Percentiles rank a stretch among this genome's conserved stretches.
These are phyloP conservation scores for Rallus limicola DNA, from an alignment of 2,113 vertebrate genomes.

Conservation along the genomic window DNA sequence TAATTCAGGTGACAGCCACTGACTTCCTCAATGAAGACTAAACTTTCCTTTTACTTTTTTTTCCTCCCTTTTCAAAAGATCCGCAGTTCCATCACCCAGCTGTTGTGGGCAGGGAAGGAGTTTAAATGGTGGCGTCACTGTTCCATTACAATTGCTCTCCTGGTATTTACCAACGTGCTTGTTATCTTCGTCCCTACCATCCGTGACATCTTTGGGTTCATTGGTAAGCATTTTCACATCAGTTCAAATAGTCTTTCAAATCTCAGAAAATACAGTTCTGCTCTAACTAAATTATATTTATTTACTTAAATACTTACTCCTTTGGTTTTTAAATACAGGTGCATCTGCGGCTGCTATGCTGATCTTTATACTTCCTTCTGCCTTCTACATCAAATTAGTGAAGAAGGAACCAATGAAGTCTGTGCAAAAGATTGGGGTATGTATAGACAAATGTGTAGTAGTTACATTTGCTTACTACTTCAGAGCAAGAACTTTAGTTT, in stretches of 20 bases:
- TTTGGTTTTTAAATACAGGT: constrained; percentile 72
- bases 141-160: constrained; percentile 82
- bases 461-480: neutral
- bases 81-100: constrained; percentile 90
- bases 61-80: constrained; percentile 75
- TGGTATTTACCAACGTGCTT: constrained; percentile 84
- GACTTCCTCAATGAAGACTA: neutral
- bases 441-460: neutral
- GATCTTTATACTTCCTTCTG: constrained; percentile 97
- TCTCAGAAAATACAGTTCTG: neutral
- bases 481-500: neutral
- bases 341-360: constrained; percentile 96
- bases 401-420: constrained; percentile 95
- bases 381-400: constrained; percentile 96
- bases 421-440: constrained; percentile 94
- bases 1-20: neutral
- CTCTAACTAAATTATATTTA: neutral
- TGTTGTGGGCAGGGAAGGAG: constrained; percentile 84
- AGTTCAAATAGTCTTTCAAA: neutral
- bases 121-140: constrained; percentile 92
- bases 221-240: constrained; percentile 78
- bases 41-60: neutral
- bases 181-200: constrained; percentile 96
- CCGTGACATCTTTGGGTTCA: constrained; percentile 95
- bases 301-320: neutral